Base-by-base conservation (phyloP, 2,888 invertebrate species). In the Sinodicranocentrus sp. region DNA sequence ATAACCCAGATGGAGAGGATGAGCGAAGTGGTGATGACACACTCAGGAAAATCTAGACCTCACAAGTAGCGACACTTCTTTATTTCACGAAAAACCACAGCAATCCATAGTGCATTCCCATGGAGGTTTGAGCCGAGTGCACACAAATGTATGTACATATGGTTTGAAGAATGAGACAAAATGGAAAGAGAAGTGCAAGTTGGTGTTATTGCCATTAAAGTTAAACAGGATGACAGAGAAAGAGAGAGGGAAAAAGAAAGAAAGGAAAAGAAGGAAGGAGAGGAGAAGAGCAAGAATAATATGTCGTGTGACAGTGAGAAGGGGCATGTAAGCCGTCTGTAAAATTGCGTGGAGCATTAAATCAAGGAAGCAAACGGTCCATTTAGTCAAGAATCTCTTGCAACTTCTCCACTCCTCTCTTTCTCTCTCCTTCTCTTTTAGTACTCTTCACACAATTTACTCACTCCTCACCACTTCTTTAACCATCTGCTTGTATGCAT, bases 321-420 rank as follows among this genome's bases (percentile, higher is more conserved):
- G 84, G 84, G 82, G 83, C 77, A 83, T 82, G 82, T 82, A 82
- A 82, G 82, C 82, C 82, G 82, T 76, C 82, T 82, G 84, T 75
- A 85, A 84, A 85, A 87, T 83, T 86, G 85, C 84, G 85, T 87
- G 84, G 84, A 86, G 86, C 87, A 88, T 88, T 86, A 88, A 88
- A 88, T 88, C 86, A 88, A 87, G 85, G 82, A 85, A 87, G 86
- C 84, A 87, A 88, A 86, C 88, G 87, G 87, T 87, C 86, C 88
- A 88, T 88, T 87, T 88, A 88, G 88, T 87, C 88, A 87, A 85
- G 84, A 78, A 78, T 84, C 84, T 84, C 77, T 70, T 79, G 75
- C 71, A 79, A 68, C 79, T 86, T 76, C 83, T 84, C 75, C 82
- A 77, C 84, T 85, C 67, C 79, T 68, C 61, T 73, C 59, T 59